phyloP scores from a whole-genome alignment of 2,888 invertebrate species.

The Anaspis maculata region DNA sequence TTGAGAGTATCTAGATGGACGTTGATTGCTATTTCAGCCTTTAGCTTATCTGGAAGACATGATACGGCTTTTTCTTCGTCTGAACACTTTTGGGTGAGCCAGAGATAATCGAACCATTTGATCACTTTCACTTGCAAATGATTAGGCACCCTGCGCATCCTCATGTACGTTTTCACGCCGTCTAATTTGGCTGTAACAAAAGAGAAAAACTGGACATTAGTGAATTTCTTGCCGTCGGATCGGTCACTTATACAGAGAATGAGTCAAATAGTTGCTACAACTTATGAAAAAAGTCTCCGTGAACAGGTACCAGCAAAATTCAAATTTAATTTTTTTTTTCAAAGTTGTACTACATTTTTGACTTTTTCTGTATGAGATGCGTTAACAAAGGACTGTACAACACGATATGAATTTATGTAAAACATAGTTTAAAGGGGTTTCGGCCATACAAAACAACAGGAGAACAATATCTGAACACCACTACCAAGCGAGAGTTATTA shows the following conservation, averaged over 20 bases:
- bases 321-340: neutral
- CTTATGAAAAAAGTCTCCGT: too few relatives aligned
- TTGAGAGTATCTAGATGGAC: conserved; percentile 97
- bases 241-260: too few relatives aligned
- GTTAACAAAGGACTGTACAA: too few relatives aligned
- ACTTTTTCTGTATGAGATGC: too few relatives aligned
- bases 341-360: neutral
- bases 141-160: conserved; percentile 89
- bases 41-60: conserved; percentile 93
- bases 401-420: too few relatives aligned
- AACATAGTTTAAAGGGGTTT: too few relatives aligned
- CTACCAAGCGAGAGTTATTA: too few relatives aligned
- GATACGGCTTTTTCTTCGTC: conserved; percentile 95
- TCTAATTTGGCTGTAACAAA: conserved; percentile 86
- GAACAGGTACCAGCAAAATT: too few relatives aligned
- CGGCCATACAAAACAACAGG: too few relatives aligned
- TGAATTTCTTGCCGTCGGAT: too few relatives aligned
- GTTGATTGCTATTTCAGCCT: conserved; percentile 98
- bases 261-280: too few relatives aligned
- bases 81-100: conserved; percentile 97
- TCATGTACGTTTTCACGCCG: conserved; percentile 97
- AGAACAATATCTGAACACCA: too few relatives aligned
- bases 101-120: conserved; percentile 99
- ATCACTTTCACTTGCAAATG: conserved; percentile 96
- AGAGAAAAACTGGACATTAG: conserved; percentile 7